Evolutionary conservation across 2,888 invertebrate species (phyloP).

Genomic region (Celastrina argiolus): DNA sequence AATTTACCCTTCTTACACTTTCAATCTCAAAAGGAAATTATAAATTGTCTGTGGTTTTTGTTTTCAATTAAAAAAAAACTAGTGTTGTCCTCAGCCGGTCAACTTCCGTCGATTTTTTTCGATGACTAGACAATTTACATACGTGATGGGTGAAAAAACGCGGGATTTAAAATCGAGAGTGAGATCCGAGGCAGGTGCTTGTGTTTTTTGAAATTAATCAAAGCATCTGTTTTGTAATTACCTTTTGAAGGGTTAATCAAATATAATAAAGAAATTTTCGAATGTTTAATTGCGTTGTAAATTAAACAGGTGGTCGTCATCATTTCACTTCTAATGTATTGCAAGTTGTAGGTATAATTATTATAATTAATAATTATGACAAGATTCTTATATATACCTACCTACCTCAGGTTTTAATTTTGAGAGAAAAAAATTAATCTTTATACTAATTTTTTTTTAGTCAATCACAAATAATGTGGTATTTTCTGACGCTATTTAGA

Average conservation of each 20-base stretch:
- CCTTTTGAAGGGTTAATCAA: conserved; percentile 73
- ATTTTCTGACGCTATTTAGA: no score
- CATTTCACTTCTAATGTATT: background rate
- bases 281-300: conserved; percentile 36
- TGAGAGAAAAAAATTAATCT: no score
- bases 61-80: background rate
- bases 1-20: background rate
- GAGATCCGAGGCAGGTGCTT: conserved; percentile 66
- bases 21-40: background rate
- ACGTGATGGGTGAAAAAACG: background rate
- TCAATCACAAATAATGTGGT: no score
- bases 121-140: conserved; percentile 19
- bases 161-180: conserved; percentile 47
- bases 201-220: conserved; percentile 74
- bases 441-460: no score
- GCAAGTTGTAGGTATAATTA: background rate
- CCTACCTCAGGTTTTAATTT: no score
- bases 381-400: no score
- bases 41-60: conserved; percentile 14
- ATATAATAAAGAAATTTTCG: conserved; percentile 73
- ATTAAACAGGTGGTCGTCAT: conserved; percentile 2
- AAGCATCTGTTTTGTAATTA: conserved; percentile 72
- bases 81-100: conserved; percentile 8
- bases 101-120: conserved; percentile 20
- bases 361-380: background rate